Percentiles rank a stretch among this genome's conserved stretches.
These are phyloP conservation scores for Lutjanus erythropterus DNA, from an alignment of 2,113 vertebrate species.

Conservation along the genomic window DNA sequence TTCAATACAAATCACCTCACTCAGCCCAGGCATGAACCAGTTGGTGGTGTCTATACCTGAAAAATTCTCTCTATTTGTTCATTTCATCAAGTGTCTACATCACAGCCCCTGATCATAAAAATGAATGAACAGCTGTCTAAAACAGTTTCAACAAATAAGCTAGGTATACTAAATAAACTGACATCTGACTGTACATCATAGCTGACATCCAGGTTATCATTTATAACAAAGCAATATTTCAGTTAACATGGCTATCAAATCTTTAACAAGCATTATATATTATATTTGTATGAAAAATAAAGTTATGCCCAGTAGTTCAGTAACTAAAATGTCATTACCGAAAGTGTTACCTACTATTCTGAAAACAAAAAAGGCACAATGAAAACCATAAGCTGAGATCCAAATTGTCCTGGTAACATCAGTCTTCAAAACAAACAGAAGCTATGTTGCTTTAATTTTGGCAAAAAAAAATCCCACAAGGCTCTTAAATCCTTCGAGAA, in stretches of 20 bases:
- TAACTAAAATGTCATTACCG: neutral
- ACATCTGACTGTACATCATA: neutral
- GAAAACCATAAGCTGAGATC: neutral
- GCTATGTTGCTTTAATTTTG: neutral
- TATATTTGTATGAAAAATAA: neutral
- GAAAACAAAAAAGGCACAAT: neutral
- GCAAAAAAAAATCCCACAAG: neutral
- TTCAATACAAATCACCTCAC: neutral
- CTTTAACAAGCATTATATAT: neutral
- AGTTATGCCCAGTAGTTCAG: neutral
- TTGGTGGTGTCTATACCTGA: too few relatives aligned
- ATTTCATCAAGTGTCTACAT: neutral
- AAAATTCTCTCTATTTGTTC: too few relatives aligned
- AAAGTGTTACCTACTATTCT: too few relatives aligned
- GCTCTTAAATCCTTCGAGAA: neutral
- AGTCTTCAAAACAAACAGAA: neutral
- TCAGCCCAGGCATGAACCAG: too few relatives aligned
- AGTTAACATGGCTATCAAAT: neutral
- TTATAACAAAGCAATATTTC: conserved; percentile 1
- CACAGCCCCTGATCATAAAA: neutral
- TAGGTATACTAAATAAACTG: neutral
- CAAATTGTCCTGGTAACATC: neutral
- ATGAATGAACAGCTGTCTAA: neutral
- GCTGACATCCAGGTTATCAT: neutral
- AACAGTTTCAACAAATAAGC: neutral